phyloP scores from a whole-genome alignment of 2,113 vertebrate species.

The Cottus gobio region DNA sequence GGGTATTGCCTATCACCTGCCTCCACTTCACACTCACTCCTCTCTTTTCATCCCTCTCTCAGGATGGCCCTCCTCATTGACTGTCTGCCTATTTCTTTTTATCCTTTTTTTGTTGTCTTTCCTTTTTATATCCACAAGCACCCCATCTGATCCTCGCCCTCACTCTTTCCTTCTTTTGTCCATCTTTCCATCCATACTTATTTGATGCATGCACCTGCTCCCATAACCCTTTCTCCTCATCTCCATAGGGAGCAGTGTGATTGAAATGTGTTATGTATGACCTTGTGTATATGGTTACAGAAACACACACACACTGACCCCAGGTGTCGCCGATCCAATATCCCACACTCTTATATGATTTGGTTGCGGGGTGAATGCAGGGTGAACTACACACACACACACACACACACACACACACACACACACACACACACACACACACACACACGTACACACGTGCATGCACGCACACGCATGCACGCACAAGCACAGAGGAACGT shows the following conservation, averaged over 20 bases:
- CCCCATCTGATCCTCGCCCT: slow-evolving; percentile 17
- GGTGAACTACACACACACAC: background rate
- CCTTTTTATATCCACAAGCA: slow-evolving; percentile 21
- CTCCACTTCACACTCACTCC: slow-evolving; percentile 1
- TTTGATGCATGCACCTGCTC: slow-evolving; percentile 60
- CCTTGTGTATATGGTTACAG: slow-evolving; percentile 43
- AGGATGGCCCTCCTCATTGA: slow-evolving; percentile 9
- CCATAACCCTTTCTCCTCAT: slow-evolving; percentile 42
- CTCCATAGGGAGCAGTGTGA: slow-evolving; percentile 50
- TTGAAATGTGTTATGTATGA: slow-evolving; percentile 72
- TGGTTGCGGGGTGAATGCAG: slow-evolving; percentile 30
- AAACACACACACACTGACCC: slow-evolving; percentile 51
- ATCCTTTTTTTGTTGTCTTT: slow-evolving; percentile 25
- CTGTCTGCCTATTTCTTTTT: slow-evolving; percentile 13
- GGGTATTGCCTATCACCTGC: slow-evolving; percentile 18
- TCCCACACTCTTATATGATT: slow-evolving; percentile 46
- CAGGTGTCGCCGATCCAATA: slow-evolving; percentile 57
- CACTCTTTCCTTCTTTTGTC: slow-evolving; percentile 33
- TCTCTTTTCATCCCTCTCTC: slow-evolving; percentile 16
- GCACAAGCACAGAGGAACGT: background rate
- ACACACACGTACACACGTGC: background rate
- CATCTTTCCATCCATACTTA: slow-evolving; percentile 42
- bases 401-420: background rate
- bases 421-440: background rate
- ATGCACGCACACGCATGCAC: background rate